Percentiles rank a stretch among this genome's conserved stretches.
These are phyloP conservation scores for Arge pagana DNA, from an alignment of 2,888 invertebrate genomes.

Conservation along the genomic window DNA sequence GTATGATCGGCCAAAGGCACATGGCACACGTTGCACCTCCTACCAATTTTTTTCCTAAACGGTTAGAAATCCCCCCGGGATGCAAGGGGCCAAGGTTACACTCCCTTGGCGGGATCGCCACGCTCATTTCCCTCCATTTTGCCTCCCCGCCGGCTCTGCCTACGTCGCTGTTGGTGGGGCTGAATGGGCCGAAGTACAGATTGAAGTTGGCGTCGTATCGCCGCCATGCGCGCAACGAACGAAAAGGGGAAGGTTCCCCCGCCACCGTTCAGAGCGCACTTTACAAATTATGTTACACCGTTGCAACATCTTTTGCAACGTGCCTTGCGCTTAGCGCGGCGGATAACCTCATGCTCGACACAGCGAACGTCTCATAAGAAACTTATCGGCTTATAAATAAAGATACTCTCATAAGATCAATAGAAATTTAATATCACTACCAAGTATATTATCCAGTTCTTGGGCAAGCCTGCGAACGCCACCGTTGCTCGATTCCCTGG, in stretches of 20 bases:
- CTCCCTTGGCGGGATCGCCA: slow-evolving; percentile 28
- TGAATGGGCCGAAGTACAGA: slow-evolving; percentile 30
- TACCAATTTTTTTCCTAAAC: slow-evolving; percentile 18
- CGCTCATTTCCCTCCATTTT: slow-evolving; percentile 37
- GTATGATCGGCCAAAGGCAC: slow-evolving; percentile 41
- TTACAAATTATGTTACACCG: slow-evolving; percentile 30
- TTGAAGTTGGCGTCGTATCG: no score
- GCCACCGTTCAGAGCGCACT: slow-evolving; percentile 40
- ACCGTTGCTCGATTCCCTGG: no score
- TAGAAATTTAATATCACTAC: no score
- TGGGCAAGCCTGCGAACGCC: no score
- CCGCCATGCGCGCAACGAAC: slow-evolving; percentile 23
- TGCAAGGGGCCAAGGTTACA: slow-evolving; percentile 27
- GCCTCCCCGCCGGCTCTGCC: slow-evolving; percentile 33
- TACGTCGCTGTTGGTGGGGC: slow-evolving; percentile 32
- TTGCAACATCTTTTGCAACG: no score
- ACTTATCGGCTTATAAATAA: no score
- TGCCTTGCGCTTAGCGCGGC: no score
- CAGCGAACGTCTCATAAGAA: no score
- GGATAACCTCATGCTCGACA: no score
- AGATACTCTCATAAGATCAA: no score
- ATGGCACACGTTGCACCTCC: neutral
- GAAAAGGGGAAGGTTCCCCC: slow-evolving; percentile 31
- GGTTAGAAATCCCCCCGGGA: slow-evolving; percentile 11
- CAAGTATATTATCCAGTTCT: no score